Evolutionary conservation across 2,797 vertebrate genomes (phyloP), one percentile per base, ranked within the genome.

Genomic region (Pseudocheirus occidentalis): DNA sequence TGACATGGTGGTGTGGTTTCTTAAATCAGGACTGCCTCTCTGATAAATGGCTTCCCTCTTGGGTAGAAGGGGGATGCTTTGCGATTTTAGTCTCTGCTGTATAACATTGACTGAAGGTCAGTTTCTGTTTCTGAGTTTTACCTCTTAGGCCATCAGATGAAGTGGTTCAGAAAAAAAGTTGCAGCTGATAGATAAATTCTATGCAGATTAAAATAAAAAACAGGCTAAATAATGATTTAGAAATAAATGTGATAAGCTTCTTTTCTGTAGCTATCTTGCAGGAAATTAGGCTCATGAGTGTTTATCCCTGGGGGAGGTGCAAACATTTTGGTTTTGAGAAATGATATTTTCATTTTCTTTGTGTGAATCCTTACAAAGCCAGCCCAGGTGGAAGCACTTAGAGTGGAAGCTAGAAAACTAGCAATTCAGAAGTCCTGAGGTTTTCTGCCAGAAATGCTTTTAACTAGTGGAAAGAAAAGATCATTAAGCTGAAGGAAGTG

Each of bases 121-220:
- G 58, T n/a, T 52, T 40, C 5, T 12, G 87, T 56, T 98, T 96
- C 73, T 91, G 95, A 89, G 95, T 95, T 97, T 89, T 89, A 73
- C 81, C 73, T 87, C 73, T 95, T 89, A 93, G 97, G 57, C 93
- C 56, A 93, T 97, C 96, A 97, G 94, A 96, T 97, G 97, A 97
- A 97, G 94, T 97, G 94, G 57, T 96, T 98, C 95, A 97, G 96
- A 98, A 98, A 50, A 81, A 87, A 40, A 40, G 93, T 97, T 96
- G 54, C 95, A 97, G 97, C 95, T 96, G 94, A 91, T 96, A 98
- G 96, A 98, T 92, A 95, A 55, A 97, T 92, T 98, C 98, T 93
- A 4, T 98, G 92, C 53, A 97, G 97, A 98, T 98, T 98, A 98
- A 98, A 97, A 96, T 90, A 46, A 56, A 56, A 87, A 27, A 3